Evolutionary conservation across 2,113 vertebrate genomes (phyloP), one percentile per base, ranked within the genome.

Genomic region (Zosterops pallidus): DNA sequence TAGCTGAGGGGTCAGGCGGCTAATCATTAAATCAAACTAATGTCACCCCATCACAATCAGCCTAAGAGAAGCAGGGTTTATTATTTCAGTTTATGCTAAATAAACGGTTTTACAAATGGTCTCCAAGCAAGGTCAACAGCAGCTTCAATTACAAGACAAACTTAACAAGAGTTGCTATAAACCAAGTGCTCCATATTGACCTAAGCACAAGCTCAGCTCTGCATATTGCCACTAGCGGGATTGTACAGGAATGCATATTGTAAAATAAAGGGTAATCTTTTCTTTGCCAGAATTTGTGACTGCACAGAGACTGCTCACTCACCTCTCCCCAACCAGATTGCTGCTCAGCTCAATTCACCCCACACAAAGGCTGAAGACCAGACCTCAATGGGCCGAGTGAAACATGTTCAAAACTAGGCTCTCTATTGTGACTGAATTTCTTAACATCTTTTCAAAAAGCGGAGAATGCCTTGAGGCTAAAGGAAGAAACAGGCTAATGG

Each of bases 391-490:
- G 99, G 99, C 99, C 98, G 97, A 98, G 98, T 98, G 99, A 98
- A 99, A 99, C 98, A 99, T 98, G 99, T 98, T 99, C 98, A 98
- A 98, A 98, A 98, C 98, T 98, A 98, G 98, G 98, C 99, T 99
- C 98, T 99, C 99, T 99, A 99, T 99, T 99, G 99, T 99, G 99
- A 99, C 99, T 99, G 99, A 99, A 99, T 99, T 99, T 99, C 99
- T 99, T 99, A 99, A 99, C 99, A 99, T 99, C 99, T 99, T 99
- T 99, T 99, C 99, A 99, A 99, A 99, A 99, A 99, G 99, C 98
- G 97, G 98, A 99, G 99, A 99, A 99, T 99, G 99, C 99, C 99
- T 99, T 98, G 98, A 99, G 99, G 99, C 99, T 98, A 99, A 99
- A 99, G 99, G 99, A 99, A 99, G 99, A 99, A 99, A 99, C 99